These are phyloP conservation scores for Ptychobarbus kaznakovi DNA, from an alignment of 2,797 vertebrate species.

Conservation along the genomic window DNA sequence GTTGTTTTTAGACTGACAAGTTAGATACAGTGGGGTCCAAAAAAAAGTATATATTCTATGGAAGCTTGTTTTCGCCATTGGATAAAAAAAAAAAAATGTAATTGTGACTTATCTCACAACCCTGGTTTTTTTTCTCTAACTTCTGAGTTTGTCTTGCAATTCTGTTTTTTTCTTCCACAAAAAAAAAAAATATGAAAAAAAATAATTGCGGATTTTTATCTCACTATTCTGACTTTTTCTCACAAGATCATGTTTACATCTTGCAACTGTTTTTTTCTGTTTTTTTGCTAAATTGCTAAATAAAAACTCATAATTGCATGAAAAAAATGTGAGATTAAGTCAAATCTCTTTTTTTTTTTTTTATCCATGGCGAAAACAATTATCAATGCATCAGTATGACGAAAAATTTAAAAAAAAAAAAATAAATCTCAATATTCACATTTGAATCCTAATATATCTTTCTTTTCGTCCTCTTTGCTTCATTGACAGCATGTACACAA, in stretches of 20 bases:
- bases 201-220: neutral
- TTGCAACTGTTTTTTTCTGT: neutral
- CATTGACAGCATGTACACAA: neutral
- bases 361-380: neutral
- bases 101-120: neutral
- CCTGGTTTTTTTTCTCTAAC: neutral
- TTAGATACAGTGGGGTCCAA: constrained; percentile 16
- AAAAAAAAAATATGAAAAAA: neutral
- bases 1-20: neutral
- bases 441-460: neutral
- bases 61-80: neutral
- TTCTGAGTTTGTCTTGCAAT: neutral
- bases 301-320: neutral
- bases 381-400: neutral
- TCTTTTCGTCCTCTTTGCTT: neutral
- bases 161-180: neutral
- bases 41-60: neutral
- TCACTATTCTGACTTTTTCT: neutral
- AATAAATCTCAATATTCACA: neutral
- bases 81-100: neutral
- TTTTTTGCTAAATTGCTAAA: neutral
- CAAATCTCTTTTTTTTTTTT: neutral
- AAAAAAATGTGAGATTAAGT: neutral
- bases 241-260: neutral
- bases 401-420: neutral